Conservation (phyloP, 2,797 vertebrate species). For the Acipenser ruthenus region DNA sequence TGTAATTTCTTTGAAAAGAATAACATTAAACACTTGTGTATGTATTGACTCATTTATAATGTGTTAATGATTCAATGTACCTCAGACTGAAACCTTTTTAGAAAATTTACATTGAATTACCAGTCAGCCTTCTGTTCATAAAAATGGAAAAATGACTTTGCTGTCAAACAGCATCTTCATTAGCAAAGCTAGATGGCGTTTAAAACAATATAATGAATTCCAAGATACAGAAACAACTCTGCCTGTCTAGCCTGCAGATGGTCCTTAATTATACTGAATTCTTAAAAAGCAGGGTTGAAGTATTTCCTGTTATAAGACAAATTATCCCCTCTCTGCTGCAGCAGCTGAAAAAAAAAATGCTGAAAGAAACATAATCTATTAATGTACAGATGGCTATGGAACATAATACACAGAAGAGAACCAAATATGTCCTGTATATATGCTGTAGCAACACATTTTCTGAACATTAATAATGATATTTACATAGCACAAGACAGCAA, state of each 20-base stretch:
- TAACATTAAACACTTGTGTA: no score
- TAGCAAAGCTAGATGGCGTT: no score
- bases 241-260: slow-evolving; percentile 10
- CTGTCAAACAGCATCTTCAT: no score
- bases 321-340: slow-evolving; percentile 10
- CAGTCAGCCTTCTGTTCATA: no score
- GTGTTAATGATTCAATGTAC: no score
- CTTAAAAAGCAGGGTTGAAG: slow-evolving; percentile 6
- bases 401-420: background rate
- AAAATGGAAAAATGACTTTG: no score
- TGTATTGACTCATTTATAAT: no score
- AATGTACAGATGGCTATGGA: slow-evolving; percentile 10
- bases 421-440: slow-evolving; percentile 6
- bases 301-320: slow-evolving; percentile 13
- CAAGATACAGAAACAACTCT: no score
- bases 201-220: no score
- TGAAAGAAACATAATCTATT: slow-evolving; percentile 11
- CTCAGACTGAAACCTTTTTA: no score
- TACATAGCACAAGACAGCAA: background rate
- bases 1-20: no score
- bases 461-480: background rate
- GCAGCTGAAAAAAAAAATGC: background rate
- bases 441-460: background rate
- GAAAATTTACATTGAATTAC: no score
- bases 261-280: slow-evolving; percentile 11